These are phyloP conservation scores for Chrysemys picta DNA, from an alignment of 2,113 vertebrate genomes.

Conservation along the genomic window DNA sequence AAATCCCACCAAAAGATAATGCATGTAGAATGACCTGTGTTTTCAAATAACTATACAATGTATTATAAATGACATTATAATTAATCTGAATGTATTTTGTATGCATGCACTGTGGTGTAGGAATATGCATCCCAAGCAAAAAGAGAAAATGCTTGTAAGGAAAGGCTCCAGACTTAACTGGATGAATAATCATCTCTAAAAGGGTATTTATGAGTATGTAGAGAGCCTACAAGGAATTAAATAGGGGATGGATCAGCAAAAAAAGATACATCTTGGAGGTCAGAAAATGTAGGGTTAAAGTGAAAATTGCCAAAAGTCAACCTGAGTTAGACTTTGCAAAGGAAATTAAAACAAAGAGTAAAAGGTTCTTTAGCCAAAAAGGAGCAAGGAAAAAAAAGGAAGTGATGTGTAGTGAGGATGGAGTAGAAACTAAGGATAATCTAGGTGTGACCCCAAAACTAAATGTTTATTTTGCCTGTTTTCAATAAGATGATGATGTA, in stretches of 20 bases:
- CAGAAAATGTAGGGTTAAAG: background rate
- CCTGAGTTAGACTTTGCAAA: background rate
- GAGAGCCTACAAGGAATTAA: background rate
- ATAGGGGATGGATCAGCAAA: background rate
- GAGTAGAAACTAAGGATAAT: background rate
- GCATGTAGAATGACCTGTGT: background rate
- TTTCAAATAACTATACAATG: background rate
- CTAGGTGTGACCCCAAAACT: background rate
- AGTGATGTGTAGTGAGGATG: background rate
- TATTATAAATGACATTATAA: background rate
- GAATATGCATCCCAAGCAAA: background rate
- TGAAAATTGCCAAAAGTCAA: background rate
- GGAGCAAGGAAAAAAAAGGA: background rate
- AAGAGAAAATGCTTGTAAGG: background rate
- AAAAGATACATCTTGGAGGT: background rate
- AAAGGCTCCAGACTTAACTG: background rate
- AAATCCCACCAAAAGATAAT: background rate
- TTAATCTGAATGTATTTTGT: background rate
- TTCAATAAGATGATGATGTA: background rate
- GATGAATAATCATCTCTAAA: too few species aligned
- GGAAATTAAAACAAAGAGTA: background rate
- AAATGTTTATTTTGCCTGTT: background rate
- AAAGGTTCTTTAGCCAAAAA: background rate
- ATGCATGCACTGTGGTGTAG: background rate
- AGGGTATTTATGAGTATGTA: background rate